phyloP scores from a whole-genome alignment of 2,113 vertebrate genomes.

The Hemibagrus wyckioides region DNA sequence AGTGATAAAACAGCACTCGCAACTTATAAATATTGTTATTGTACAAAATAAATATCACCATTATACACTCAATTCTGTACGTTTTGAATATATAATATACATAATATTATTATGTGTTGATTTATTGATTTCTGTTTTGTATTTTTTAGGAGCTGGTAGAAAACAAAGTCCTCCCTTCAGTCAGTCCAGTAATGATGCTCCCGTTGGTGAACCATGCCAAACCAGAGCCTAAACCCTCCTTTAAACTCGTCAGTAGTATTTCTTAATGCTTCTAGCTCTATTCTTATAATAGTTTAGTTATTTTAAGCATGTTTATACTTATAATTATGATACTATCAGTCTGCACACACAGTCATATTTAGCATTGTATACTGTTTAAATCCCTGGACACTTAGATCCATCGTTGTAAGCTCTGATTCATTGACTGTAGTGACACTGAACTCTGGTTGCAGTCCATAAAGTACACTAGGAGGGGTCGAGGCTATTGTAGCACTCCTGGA shows the following conservation, averaged over 20 bases:
- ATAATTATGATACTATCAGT: background rate
- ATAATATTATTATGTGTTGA: background rate
- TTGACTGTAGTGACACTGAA: background rate
- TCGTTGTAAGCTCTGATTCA: background rate
- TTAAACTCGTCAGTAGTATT: conserved; percentile 85
- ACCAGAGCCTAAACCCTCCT: conserved; percentile 77
- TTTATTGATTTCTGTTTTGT: background rate
- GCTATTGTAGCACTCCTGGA: conserved; percentile 86
- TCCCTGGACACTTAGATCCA: background rate
- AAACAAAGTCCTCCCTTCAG: conserved; percentile 71
- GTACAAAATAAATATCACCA: background rate
- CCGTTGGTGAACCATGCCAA: conserved; percentile 82
- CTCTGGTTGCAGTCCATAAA: conserved; percentile 81
- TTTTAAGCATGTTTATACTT: background rate
- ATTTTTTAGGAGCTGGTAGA: conserved; percentile 79
- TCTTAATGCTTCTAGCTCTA: background rate
- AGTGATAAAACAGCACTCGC: too few relatives aligned
- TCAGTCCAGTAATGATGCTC: conserved; percentile 86
- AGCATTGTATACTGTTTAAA: background rate
- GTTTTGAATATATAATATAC: background rate
- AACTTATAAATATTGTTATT: too few relatives aligned
- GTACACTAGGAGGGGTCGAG: conserved; percentile 91
- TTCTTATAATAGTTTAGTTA: background rate
- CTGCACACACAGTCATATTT: background rate
- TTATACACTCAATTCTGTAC: background rate